Evolutionary conservation across 1,140 invertebrate genomes (phyloP), one percentile per base, ranked within the genome.

Genomic region (Drosophila rufa): DNA sequence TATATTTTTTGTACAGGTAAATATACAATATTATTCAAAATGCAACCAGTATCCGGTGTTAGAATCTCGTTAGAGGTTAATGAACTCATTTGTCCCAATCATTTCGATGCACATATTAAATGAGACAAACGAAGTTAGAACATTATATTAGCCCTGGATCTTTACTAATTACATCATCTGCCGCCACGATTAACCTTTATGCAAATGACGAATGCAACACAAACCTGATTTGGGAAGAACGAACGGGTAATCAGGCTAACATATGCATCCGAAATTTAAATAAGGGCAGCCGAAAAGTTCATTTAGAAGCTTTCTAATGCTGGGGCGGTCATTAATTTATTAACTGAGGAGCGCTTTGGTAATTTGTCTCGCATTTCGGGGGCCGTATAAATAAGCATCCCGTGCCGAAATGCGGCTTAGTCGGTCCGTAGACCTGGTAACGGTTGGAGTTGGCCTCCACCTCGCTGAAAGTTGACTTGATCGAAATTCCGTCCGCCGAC

Each of bases 321-420:
- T 43, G 36, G 19, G 36, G n/a, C 51, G 15, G 8, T 25, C 40
- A 51, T 60, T 42, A 14, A 70, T 61, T 77, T 43, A 78, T 78
- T 58, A 12, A 38, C 36, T 38, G 30, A 17, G 17, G 38, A 38
- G 17, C 27, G 45, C 3, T 27, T 50, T 8, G 36, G 25, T 42
- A 38, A 56, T 56, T 50, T 53, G 25, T 45, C 27, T 64, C 43
- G 40, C 22, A n/a, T 38, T 53, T 66, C 36, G 45, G 33, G 33
- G 14, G 22, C 27, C 48, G 46, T 84, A 87, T 87, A 87, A 87
- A 87, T 75, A 89, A 40, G 84, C 45, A 58, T 58, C 53, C 61
- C 27, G 51, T 38, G 40, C 51, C 43, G 27, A 53, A 65, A 50
- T 45, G 48, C 36, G 40, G 78, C 50, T 87, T 84, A 87, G 79